Percentiles rank a stretch among this genome's conserved stretches.
Conservation (phyloP, 2,113 vertebrate species). For the Hippolais icterina region DNA sequence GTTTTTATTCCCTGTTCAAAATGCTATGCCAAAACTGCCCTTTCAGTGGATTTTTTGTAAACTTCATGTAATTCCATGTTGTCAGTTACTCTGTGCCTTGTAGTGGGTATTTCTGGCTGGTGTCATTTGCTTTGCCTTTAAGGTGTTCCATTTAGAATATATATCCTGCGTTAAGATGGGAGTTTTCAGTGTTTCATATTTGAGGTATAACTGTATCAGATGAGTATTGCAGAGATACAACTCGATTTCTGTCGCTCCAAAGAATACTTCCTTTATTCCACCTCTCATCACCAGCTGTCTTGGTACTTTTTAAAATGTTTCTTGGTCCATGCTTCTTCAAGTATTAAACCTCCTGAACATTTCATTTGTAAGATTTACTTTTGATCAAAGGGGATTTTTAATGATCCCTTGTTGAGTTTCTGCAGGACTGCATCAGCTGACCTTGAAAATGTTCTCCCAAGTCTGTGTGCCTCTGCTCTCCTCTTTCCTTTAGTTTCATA, state of each 20-base stretch:
- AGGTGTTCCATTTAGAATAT: not conserved
- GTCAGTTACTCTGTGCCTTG: not conserved
- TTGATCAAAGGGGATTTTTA: not conserved
- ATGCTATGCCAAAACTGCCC: not conserved
- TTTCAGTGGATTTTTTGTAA: not conserved
- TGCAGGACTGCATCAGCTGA: not conserved
- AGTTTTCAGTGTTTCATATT: not conserved
- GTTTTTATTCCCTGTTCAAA: not conserved
- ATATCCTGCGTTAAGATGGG: not conserved
- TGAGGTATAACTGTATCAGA: not conserved
- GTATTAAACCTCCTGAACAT: not conserved
- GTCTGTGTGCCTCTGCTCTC: not conserved
- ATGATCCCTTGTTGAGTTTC: not conserved
- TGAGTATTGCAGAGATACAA: not conserved
- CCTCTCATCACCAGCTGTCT: not conserved
- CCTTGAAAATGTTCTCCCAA: not conserved
- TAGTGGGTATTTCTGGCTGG: not conserved
- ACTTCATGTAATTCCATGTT: not conserved
- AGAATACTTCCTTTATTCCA: not conserved
- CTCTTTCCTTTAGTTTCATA: not conserved
- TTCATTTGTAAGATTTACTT: not conserved
- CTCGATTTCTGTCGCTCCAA: not conserved
- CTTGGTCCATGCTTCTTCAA: not conserved
- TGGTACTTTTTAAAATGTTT: not conserved
- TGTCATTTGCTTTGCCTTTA: not conserved